Base-by-base conservation (phyloP, 2,113 vertebrate species). In the Pachyramphus minor region DNA sequence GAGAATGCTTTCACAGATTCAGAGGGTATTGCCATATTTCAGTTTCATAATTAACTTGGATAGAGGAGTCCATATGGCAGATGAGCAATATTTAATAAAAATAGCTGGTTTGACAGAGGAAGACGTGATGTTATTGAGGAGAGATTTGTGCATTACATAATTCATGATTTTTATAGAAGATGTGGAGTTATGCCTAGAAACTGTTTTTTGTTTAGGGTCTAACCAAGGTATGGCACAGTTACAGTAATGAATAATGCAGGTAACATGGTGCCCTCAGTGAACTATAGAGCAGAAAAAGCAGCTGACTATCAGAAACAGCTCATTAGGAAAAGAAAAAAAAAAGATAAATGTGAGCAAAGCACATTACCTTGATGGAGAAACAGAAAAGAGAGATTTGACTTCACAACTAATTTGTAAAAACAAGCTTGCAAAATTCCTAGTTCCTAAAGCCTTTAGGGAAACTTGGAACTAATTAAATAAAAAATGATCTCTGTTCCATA, bases 81-180 rank as follows among this genome's bases (percentile, higher is more conserved):
- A 96, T 83, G 76, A 97, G 76, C 72, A 96, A 86, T 75, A 93
- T 96, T 97, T 98, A 97, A 97, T 97, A 97, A 97, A 98, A 98
- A 97, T 95, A 97, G 80, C 87, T 52, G 4, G 19, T 80, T 90
- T 96, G 91, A 93, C 91, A 95, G 72, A 78, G 87, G 93, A 89
- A 90, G 35, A 88, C 77, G 56, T 83, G 62, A 90, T 95, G 68
- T 82, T 97, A 93, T 81, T 96, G 91, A 93, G 74, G 77, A 96
- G 85, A 96, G 83, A 97, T 96, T 87, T 94, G 62, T 86, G 93
- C 87, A 89, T 96, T 98, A 96, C 96, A 97, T 97, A 98, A 98
- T 98, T 98, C 96, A 97, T 98, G 88, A 97, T 95, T 96, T 96
- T 96, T 96, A 95, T 78, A 81, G 90, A 94, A 95, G 76, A 73